phyloP scores from a whole-genome alignment of 2,797 vertebrate species.

The Garrulus glandarius region DNA sequence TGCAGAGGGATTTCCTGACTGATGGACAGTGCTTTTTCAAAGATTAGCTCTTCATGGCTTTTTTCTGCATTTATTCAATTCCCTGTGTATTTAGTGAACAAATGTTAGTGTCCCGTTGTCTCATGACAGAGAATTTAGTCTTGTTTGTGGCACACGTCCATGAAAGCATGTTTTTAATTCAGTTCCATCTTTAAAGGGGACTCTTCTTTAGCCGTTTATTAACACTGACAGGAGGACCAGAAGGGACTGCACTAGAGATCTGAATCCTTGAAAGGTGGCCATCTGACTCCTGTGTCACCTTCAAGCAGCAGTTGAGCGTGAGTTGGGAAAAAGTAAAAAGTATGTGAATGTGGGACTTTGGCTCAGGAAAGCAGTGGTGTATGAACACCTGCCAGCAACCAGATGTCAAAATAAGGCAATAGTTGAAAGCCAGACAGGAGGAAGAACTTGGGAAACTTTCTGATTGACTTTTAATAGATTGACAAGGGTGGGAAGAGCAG shows the following conservation, averaged over 20 bases:
- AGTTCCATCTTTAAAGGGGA: not conserved
- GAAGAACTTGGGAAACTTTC: not conserved
- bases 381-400: not conserved
- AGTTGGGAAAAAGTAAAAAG: not conserved
- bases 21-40: not conserved
- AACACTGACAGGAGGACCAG: not conserved
- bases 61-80: not conserved
- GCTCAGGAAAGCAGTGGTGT: not conserved
- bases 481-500: not conserved
- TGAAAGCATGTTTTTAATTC: not conserved
- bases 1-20: not conserved
- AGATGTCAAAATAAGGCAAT: not conserved
- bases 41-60: not conserved
- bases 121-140: not conserved
- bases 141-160: not conserved
- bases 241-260: not conserved
- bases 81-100: not conserved
- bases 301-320: not conserved
- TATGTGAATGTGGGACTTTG: accelerated
- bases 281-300: not conserved
- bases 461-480: not conserved
- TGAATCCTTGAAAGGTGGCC: not conserved
- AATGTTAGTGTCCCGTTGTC: not conserved
- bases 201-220: not conserved
- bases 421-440: not conserved